phyloP scores from a whole-genome alignment of 1,140 invertebrate genomes.

The Mercenaria mercenaria region DNA sequence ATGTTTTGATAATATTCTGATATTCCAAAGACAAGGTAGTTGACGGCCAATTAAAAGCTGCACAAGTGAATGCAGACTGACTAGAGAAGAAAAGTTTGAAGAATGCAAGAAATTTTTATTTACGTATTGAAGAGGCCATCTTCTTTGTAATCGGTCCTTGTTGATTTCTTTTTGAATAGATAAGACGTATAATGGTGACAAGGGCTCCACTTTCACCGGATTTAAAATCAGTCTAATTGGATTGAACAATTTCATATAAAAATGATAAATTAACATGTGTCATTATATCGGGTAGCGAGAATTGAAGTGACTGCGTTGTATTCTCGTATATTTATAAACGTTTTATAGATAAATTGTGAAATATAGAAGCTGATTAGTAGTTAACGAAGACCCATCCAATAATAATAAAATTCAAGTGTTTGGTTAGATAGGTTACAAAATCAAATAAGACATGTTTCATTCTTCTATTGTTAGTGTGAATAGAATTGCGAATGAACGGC shows the following conservation, averaged over 20 bases:
- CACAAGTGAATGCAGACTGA: too few species aligned
- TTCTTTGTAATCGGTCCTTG: background rate
- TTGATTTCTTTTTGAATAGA: background rate
- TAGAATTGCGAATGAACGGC: background rate
- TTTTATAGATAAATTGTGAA: conserved; percentile 35
- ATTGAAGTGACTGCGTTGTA: background rate
- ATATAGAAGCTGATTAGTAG: conserved; percentile 19
- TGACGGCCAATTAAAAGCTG: too few species aligned
- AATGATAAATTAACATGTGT: conserved; percentile 26
- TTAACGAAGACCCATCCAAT: background rate
- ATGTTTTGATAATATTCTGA: too few species aligned
- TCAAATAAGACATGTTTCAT: conserved; percentile 7
- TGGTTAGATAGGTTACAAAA: conserved; percentile 19
- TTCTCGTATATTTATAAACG: background rate
- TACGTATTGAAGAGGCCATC: background rate
- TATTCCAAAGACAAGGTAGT: too few species aligned
- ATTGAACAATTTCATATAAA: conserved; percentile 12
- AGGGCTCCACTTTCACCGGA: conserved; percentile 13
- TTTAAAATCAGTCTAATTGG: background rate
- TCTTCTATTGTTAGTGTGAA: conserved; percentile 7
- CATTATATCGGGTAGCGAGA: background rate
- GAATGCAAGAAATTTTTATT: conserved; percentile 7
- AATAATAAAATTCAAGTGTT: background rate
- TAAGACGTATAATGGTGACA: conserved; percentile 15
- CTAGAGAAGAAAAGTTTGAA: too few species aligned